Conservation (phyloP, 2,888 invertebrate genomes). For the Polyommatus iphigenia region DNA sequence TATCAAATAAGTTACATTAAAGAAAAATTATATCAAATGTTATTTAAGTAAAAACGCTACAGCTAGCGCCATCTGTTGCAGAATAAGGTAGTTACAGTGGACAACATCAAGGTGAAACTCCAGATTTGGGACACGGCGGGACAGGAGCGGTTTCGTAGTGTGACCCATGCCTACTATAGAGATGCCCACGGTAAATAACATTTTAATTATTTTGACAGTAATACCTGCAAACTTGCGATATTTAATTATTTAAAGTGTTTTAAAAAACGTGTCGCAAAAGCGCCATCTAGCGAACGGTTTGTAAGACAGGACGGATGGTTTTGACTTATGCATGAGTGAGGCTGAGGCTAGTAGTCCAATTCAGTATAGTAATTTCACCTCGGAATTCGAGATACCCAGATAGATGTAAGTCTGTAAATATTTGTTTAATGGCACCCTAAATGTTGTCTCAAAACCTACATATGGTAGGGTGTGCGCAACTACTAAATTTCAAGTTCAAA, state of each 20-base stretch:
- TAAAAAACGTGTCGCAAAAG: not conserved
- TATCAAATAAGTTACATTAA: too few relatives aligned
- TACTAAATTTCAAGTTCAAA: too few relatives aligned
- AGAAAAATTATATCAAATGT: too few relatives aligned
- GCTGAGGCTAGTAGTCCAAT: too few relatives aligned
- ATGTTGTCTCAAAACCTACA: too few relatives aligned
- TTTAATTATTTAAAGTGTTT: too few relatives aligned
- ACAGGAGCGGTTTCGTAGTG: constrained; percentile 95
- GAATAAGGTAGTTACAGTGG: constrained; percentile 92
- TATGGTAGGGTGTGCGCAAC: too few relatives aligned
- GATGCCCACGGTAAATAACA: constrained; percentile 90
- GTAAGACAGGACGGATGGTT: not conserved
- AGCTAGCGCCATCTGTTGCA: constrained; percentile 77
- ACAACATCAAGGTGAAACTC: constrained; percentile 92
- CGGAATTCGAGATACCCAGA: too few relatives aligned
- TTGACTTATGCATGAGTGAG: not conserved
- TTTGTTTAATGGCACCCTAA: too few relatives aligned
- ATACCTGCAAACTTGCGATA: too few relatives aligned
- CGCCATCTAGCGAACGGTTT: not conserved
- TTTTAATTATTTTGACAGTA: not conserved
- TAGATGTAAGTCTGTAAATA: too few relatives aligned
- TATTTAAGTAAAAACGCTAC: constrained; percentile 42
- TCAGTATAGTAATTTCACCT: too few relatives aligned
- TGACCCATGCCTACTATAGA: constrained; percentile 96
- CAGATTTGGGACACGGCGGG: constrained; percentile 99